Percentiles rank a stretch among this genome's conserved stretches.
Evolutionary conservation across 2,113 vertebrate genomes (phyloP).

Genomic region (Lagopus muta): DNA sequence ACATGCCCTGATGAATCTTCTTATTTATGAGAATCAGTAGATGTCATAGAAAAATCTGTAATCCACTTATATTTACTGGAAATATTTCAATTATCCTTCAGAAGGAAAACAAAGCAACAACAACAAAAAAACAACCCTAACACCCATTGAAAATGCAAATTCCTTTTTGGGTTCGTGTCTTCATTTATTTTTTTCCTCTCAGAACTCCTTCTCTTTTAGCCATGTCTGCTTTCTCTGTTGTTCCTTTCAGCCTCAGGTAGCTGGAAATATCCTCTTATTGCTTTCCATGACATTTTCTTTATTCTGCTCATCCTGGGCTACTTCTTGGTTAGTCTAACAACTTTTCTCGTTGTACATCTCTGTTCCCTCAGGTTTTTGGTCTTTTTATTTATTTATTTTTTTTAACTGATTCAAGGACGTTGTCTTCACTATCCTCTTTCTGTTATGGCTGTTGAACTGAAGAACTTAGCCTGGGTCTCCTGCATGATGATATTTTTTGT

Average conservation of each 20-base stretch:
- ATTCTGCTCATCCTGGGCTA: background rate
- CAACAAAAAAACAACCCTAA: background rate
- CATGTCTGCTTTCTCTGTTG: background rate
- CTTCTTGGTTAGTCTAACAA: background rate
- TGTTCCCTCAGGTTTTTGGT: background rate
- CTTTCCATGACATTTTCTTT: background rate
- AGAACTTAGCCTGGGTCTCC: background rate
- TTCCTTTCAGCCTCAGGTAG: background rate
- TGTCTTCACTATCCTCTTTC: background rate
- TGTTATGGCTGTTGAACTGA: background rate
- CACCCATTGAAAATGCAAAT: background rate
- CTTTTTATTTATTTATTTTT: background rate
- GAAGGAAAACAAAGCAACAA: background rate
- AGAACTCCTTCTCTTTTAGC: background rate
- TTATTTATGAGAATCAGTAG: background rate
- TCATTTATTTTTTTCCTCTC: background rate
- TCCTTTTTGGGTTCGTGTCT: background rate
- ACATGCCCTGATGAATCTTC: background rate
- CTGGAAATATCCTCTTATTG: background rate
- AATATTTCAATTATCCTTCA: background rate
- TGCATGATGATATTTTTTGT: fast-evolving
- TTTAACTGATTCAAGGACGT: background rate
- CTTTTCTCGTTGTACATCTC: background rate
- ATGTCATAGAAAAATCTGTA: background rate
- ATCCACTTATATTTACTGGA: background rate